A percentile compares a stretch with the other conserved stretches of the same genome.
phyloP scores from a whole-genome alignment of 2,113 vertebrate genomes.

The Hippocampus mohnikei region DNA sequence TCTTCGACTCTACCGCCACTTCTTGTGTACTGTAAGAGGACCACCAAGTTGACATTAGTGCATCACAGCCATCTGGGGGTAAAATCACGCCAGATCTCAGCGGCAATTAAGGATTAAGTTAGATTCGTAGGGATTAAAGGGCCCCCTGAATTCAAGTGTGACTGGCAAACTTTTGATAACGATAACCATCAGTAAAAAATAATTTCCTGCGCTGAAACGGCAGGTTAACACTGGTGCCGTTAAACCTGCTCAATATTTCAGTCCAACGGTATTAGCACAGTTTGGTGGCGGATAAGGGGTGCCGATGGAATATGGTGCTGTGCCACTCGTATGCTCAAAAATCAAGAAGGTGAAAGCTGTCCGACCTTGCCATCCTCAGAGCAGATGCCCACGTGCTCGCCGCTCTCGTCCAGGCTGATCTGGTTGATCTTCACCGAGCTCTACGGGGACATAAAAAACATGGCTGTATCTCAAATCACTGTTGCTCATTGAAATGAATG shows the following conservation, averaged over 20 bases:
- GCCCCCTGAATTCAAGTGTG: conserved; percentile 37
- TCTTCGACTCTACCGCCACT: conserved; percentile 56
- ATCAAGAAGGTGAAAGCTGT: conserved; percentile 42
- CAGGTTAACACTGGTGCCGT: neutral
- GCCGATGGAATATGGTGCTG: conserved; percentile 50
- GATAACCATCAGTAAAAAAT: conserved; percentile 20
- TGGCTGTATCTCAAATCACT: neutral
- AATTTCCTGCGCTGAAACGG: neutral
- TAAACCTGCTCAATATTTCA: conserved; percentile 25
- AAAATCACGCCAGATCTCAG: conserved; percentile 34
- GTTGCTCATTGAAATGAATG: too few species aligned
- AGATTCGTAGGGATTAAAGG: conserved; percentile 64
- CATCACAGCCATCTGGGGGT: conserved; percentile 1
- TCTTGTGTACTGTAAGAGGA: conserved; percentile 48
- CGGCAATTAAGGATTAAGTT: conserved; percentile 56
- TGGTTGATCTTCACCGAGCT: conserved; percentile 98
- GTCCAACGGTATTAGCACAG: conserved; percentile 47
- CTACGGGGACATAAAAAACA: conserved; percentile 68
- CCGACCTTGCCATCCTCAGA: conserved; percentile 97
- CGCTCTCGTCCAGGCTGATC: conserved; percentile 96
- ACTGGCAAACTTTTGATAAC: conserved; percentile 68
- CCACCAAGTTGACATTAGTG: conserved; percentile 11
- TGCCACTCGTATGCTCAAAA: neutral
- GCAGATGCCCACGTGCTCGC: conserved; percentile 94
- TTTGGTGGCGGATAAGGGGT: conserved; percentile 37